Base-by-base conservation (phyloP, 2,113 vertebrate species). In the Diadophis punctatus region DNA sequence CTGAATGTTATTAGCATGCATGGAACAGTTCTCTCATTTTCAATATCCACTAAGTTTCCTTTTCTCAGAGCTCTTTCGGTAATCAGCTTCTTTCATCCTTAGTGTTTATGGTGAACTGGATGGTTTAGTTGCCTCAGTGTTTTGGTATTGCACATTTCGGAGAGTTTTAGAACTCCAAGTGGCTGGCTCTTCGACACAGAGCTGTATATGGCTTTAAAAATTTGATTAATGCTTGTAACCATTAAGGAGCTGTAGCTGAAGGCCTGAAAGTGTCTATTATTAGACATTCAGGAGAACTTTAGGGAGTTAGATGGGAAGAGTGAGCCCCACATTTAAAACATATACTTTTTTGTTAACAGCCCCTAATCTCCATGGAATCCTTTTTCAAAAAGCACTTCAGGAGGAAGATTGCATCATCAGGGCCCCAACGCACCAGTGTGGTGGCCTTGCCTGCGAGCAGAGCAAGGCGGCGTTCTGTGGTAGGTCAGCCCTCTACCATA, bases 311-410 rank as follows among this genome's bases (percentile, higher is more conserved):
- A 3, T 3, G 22, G 60, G 52, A 20, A 25, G 0, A 30, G 23
- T 16, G 56, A 91, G 20, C 34, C 58, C 55, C 60, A n/a, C 93
- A 16, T 86, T 90, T 90, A 97, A 92, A 96, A 90, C 60, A 51
- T 68, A 53, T 7, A 91, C 90, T 98, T 98, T 98, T 98, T 89
- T 97, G 92, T 97, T 96, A 96, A 98, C 98, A 98, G 98, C 97
- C 87, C 94, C 91, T 25, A 86, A 88, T 86, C 88, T 84, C 53
- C 89, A 99, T 99, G 99, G 98, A 99, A 93, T 97, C 97, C 53
- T 99, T 99, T 97, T 98, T 99, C 94, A 98, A 97, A 91, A 97
- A 97, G 53, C 99, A 98, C 93, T 99, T 99, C 74, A 96, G 96
- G 90, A 46, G 95, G 95, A 97, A 98, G 95, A 93, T 88, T 2